phyloP scores from a whole-genome alignment of 2,888 invertebrate species.

The Acanthacorydalis orientalis region DNA sequence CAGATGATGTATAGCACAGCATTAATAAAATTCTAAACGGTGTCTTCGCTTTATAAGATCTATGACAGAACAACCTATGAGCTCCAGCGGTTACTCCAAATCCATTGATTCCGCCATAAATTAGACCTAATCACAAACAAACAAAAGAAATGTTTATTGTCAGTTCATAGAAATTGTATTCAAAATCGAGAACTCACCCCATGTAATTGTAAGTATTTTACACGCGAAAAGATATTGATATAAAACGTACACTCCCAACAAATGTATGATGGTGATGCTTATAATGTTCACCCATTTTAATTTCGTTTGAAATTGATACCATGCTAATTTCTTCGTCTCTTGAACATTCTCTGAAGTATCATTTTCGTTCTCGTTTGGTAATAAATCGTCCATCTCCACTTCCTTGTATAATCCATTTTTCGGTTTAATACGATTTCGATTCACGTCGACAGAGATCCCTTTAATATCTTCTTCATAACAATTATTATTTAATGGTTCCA shows the following conservation, averaged over 20 bases:
- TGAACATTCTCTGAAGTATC: no score
- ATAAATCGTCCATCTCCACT: neutral
- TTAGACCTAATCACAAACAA: conserved; percentile 24
- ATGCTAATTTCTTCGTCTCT: neutral
- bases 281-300: conserved; percentile 47
- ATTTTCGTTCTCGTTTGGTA: neutral
- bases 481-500: no score
- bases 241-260: conserved; percentile 26
- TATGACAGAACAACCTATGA: conserved; percentile 51
- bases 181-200: conserved; percentile 33
- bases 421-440: neutral
- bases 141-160: neutral
- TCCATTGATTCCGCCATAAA: conserved; percentile 38
- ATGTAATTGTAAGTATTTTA: conserved; percentile 20
- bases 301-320: conserved; percentile 32
- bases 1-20: conserved; percentile 42
- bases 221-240: conserved; percentile 15
- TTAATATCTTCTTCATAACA: no score
- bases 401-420: neutral
- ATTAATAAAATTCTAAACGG: conserved; percentile 41
- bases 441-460: neutral
- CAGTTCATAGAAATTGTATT: no score
- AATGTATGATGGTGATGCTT: conserved; percentile 33
- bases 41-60: conserved; percentile 45
- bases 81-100: conserved; percentile 55